Conservation (phyloP, 2,797 vertebrate species). For the Fistularia commersonii region DNA sequence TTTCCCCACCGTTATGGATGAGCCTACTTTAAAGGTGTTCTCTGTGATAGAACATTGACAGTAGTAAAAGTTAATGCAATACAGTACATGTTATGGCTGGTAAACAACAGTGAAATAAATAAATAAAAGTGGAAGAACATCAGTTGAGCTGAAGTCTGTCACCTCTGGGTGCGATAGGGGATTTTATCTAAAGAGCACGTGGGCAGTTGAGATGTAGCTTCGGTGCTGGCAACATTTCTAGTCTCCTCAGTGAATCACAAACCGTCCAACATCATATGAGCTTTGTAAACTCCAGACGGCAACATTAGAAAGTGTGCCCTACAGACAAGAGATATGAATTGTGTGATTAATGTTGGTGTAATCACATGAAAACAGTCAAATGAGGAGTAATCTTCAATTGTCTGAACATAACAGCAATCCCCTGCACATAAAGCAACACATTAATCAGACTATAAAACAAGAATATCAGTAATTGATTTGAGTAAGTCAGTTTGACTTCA, state of each 20-base stretch:
- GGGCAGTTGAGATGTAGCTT: slow-evolving; percentile 62
- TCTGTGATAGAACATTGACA: slow-evolving; percentile 69
- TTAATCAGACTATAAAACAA: neutral
- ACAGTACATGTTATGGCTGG: slow-evolving; percentile 70
- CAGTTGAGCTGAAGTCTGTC: slow-evolving; percentile 71
- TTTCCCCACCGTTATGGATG: slow-evolving; percentile 50
- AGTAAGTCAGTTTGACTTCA: slow-evolving; percentile 25
- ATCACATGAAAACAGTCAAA: slow-evolving; percentile 34
- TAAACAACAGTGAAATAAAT: slow-evolving; percentile 69
- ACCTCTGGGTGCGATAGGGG: slow-evolving; percentile 64
- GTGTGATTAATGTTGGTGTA: slow-evolving; percentile 54
- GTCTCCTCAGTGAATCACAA: slow-evolving; percentile 58
- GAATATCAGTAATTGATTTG: slow-evolving; percentile 21
- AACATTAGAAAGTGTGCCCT: slow-evolving; percentile 51
- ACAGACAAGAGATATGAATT: slow-evolving; percentile 48
- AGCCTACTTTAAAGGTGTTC: slow-evolving; percentile 52
- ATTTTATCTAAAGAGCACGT: slow-evolving; percentile 73
- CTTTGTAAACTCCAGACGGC: slow-evolving; percentile 45
- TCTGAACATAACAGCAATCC: slow-evolving; percentile 25
- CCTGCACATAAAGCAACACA: slow-evolving; percentile 19
- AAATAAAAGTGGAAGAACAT: slow-evolving; percentile 65
- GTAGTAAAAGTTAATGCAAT: slow-evolving; percentile 73
- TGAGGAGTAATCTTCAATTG: slow-evolving; percentile 26
- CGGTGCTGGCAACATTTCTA: slow-evolving; percentile 58
- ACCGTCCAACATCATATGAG: slow-evolving; percentile 54